Evolutionary conservation across 2,797 vertebrate species (phyloP).

Genomic region (Galago senegalensis): DNA sequence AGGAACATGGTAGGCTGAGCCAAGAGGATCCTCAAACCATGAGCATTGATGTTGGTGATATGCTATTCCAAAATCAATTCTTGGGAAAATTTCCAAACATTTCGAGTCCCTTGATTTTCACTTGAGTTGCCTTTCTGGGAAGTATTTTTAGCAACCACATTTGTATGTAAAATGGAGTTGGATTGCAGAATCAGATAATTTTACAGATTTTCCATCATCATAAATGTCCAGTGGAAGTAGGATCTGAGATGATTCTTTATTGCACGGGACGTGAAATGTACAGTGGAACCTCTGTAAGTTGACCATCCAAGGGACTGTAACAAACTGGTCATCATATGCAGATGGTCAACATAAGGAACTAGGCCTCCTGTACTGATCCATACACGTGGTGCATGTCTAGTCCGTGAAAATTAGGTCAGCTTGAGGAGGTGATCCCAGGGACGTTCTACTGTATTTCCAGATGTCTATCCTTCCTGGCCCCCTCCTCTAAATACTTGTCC

Average conservation of each 20-base stretch:
- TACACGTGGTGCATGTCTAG: too few relatives aligned
- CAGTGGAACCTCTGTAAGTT: too few relatives aligned
- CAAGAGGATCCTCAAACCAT: not conserved
- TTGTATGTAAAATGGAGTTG: not conserved
- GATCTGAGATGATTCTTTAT: not conserved
- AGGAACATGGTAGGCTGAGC: too few relatives aligned
- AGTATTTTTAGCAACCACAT: slow-evolving; percentile 15
- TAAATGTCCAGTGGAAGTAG: not conserved
- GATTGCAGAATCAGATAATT: slow-evolving; percentile 28
- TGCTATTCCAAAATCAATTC: not conserved
- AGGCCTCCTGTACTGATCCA: too few relatives aligned
- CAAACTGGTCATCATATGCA: too few relatives aligned
- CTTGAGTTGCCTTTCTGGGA: slow-evolving; percentile 11
- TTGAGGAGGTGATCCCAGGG: too few relatives aligned
- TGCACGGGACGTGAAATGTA: not conserved
- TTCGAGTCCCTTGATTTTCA: slow-evolving; percentile 43
- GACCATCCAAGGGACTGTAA: too few relatives aligned
- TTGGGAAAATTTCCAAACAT: not conserved
- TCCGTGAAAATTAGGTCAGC: too few relatives aligned
- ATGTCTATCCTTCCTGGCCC: not conserved
- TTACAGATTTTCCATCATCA: slow-evolving; percentile 3
- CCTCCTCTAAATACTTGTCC: not conserved
- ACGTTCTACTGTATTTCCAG: not conserved
- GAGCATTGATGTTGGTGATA: not conserved
- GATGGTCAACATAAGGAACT: too few relatives aligned